Conservation (phyloP, 1,140 invertebrate species). For the Drosophila rufa region DNA sequence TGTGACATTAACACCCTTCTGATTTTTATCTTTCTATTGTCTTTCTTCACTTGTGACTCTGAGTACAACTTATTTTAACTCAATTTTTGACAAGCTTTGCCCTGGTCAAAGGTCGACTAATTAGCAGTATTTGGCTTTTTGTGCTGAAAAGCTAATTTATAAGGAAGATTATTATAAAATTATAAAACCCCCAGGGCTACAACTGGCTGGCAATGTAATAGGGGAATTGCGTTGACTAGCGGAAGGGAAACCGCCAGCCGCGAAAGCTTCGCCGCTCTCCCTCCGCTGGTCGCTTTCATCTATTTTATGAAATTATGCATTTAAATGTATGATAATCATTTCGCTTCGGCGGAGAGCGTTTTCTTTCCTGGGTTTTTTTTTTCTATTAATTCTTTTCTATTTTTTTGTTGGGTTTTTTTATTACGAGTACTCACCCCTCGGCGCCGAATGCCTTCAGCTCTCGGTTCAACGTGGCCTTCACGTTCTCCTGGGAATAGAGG, state of each 20-base stretch:
- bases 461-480: slow-evolving; percentile 91
- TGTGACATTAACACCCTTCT: not conserved
- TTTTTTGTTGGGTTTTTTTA: slow-evolving; percentile 5
- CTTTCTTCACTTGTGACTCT: not conserved
- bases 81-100: not conserved
- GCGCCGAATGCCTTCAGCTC: slow-evolving; percentile 92
- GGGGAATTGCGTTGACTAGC: slow-evolving; percentile 14
- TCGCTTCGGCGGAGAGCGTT: slow-evolving; percentile 30
- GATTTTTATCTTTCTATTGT: not conserved
- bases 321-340: slow-evolving; percentile 82
- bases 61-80: not conserved
- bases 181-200: slow-evolving; percentile 9
- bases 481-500: slow-evolving; percentile 92
- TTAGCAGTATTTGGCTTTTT: slow-evolving; percentile 12
- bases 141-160: slow-evolving; percentile 6
- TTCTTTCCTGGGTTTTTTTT: not conserved
- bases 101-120: slow-evolving; percentile 8
- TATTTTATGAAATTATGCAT: slow-evolving; percentile 80
- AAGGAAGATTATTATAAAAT: slow-evolving; percentile 13
- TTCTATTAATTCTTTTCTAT: slow-evolving; percentile 9
- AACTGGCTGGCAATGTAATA: slow-evolving; percentile 13
- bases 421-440: slow-evolving; percentile 88
- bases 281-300: slow-evolving; percentile 56
- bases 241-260: slow-evolving; percentile 5
- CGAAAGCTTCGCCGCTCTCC: not conserved